A percentile compares a stretch with the other conserved stretches of the same genome.
phyloP scores from a whole-genome alignment of 2,888 invertebrate genomes.

The Anoplius nigerrimus region DNA sequence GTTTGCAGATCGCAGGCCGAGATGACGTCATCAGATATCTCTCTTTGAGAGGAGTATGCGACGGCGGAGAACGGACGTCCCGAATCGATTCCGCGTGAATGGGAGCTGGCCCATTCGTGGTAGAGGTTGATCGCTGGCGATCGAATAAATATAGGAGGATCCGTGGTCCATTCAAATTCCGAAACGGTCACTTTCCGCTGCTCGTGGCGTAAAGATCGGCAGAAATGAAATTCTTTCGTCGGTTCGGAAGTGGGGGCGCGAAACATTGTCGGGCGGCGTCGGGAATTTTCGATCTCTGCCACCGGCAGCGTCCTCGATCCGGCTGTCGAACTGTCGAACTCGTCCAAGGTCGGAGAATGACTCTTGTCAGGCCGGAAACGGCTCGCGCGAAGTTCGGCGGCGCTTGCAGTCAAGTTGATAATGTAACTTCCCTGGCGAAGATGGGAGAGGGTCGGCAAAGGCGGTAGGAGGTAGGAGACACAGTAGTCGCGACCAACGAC shows the following conservation, averaged over 20 bases:
- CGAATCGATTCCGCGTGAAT: slow-evolving; percentile 28
- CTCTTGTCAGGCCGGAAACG: background rate
- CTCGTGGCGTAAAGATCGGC: background rate
- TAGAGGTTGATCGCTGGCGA: background rate
- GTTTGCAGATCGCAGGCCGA: slow-evolving; percentile 32
- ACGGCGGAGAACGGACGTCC: slow-evolving; percentile 29
- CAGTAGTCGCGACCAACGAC: background rate
- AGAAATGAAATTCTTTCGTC: background rate
- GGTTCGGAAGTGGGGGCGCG: background rate
- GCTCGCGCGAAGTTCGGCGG: slow-evolving; percentile 1
- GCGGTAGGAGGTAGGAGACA: no score
- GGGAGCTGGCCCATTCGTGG: slow-evolving; percentile 15
- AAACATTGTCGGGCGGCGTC: background rate
- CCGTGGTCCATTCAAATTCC: background rate
- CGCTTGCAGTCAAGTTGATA: background rate
- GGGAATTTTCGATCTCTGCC: background rate
- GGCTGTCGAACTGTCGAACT: background rate
- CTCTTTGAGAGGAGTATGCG: slow-evolving; percentile 27
- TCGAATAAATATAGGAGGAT: background rate
- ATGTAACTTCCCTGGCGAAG: background rate
- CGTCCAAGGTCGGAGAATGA: slow-evolving; percentile 4
- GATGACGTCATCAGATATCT: slow-evolving; percentile 32
- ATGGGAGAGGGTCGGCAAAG: no score
- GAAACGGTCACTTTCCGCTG: background rate
- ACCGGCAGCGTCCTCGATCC: no score